phyloP scores from a whole-genome alignment of 2,113 vertebrate species.

The Hippocampus comes region DNA sequence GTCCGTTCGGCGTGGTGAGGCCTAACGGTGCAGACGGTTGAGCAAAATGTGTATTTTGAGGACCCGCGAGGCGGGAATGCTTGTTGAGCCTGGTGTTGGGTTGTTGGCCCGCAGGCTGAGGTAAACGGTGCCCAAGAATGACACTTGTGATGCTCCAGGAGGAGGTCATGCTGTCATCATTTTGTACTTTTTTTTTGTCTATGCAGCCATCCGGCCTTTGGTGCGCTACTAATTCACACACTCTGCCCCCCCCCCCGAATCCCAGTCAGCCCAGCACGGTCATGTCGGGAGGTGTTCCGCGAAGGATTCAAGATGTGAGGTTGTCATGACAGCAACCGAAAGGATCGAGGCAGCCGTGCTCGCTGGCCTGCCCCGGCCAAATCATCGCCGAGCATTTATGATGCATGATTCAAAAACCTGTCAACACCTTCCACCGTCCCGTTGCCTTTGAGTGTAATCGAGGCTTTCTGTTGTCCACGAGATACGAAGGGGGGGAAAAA shows the following conservation, averaged over 20 bases:
- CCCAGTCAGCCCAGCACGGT: neutral
- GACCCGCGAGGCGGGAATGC: constrained; percentile 5
- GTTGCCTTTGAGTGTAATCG: too few species aligned
- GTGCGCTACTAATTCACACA: constrained; percentile 19
- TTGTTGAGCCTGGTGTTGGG: constrained; percentile 5
- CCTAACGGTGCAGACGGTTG: constrained; percentile 44
- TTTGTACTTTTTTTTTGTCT: too few species aligned
- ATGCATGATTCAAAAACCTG: too few species aligned
- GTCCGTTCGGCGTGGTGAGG: constrained; percentile 37
- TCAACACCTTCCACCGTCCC: too few species aligned
- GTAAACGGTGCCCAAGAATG: constrained; percentile 1
- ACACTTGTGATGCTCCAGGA: constrained; percentile 13
- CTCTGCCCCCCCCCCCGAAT: constrained; percentile 15
- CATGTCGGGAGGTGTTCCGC: neutral
- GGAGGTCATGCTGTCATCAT: too few species aligned
- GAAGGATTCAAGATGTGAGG: constrained; percentile 15
- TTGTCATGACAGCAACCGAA: constrained; percentile 56
- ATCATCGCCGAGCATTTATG: neutral
- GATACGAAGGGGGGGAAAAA: too few species aligned
- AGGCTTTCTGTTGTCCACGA: too few species aligned
- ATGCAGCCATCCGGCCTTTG: neutral
- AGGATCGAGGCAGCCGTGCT: constrained; percentile 24
- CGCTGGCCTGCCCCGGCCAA: constrained; percentile 3
- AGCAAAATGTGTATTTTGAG: constrained; percentile 32
- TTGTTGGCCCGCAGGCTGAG: neutral